phyloP scores from a whole-genome alignment of 1,140 invertebrate genomes.

The Mactra quadrangularis region DNA sequence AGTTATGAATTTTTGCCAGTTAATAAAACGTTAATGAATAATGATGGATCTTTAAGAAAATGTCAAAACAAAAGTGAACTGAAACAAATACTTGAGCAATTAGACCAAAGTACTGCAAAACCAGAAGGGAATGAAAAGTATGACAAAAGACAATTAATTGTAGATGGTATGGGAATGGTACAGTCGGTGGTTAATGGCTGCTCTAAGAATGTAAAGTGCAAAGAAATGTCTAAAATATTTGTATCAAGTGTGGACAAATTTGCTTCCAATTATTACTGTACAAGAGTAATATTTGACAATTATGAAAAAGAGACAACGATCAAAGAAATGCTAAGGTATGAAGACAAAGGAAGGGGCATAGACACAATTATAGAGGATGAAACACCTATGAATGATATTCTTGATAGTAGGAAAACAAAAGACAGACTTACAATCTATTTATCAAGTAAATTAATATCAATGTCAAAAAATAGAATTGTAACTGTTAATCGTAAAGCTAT shows the following conservation, averaged over 20 bases:
- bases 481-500: neutral
- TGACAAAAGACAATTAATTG: neutral
- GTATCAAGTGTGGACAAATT: no score
- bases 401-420: neutral
- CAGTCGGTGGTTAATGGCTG: neutral
- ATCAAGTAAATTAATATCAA: neutral
- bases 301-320: no score
- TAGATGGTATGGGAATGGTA: neutral
- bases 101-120: neutral
- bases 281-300: no score
- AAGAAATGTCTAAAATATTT: no score
- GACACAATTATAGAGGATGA: no score
- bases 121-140: neutral
- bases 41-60: neutral
- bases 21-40: neutral
- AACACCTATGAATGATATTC: neutral
- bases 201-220: no score
- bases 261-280: no score
- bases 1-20: neutral
- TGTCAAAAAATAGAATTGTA: neutral
- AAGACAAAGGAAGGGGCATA: no score
- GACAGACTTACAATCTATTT: neutral
- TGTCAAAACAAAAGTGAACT: neutral
- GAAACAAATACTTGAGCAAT: neutral
- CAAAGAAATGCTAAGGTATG: no score